Conservation (phyloP, 2,113 vertebrate genomes). For the Corynorhinus townsendii region DNA sequence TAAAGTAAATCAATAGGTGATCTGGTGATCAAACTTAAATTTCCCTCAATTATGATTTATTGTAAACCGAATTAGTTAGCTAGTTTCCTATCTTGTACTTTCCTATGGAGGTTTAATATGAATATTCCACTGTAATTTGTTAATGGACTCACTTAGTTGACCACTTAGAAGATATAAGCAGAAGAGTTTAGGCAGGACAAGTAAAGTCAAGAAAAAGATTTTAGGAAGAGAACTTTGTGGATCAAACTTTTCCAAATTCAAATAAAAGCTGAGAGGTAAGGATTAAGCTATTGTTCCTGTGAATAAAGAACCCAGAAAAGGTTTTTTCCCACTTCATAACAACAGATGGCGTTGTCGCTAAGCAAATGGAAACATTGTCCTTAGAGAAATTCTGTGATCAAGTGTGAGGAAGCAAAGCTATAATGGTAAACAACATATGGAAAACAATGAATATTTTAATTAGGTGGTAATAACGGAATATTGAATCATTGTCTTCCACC, state of each 20-base stretch:
- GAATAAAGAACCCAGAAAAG: background rate
- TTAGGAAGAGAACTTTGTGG: background rate
- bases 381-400: background rate
- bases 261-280: background rate
- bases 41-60: background rate
- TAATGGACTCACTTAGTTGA: background rate
- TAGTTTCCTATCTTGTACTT: background rate
- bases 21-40: background rate
- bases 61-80: background rate
- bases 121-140: background rate
- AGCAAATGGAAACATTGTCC: slow-evolving; percentile 71
- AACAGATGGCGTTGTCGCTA: slow-evolving; percentile 82
- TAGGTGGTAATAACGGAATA: slow-evolving; percentile 68
- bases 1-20: background rate
- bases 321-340: slow-evolving; percentile 34
- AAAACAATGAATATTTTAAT: slow-evolving; percentile 74
- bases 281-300: slow-evolving; percentile 24
- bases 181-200: background rate
- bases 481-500: slow-evolving; percentile 63
- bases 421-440: slow-evolving; percentile 54
- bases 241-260: background rate
- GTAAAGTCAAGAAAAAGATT: background rate
- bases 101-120: background rate
- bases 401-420: slow-evolving; percentile 28
- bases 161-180: background rate